Percentiles rank a stretch among this genome's conserved stretches.
Evolutionary conservation across 2,113 vertebrate species (phyloP).

Genomic region (Zosterops lateralis): DNA sequence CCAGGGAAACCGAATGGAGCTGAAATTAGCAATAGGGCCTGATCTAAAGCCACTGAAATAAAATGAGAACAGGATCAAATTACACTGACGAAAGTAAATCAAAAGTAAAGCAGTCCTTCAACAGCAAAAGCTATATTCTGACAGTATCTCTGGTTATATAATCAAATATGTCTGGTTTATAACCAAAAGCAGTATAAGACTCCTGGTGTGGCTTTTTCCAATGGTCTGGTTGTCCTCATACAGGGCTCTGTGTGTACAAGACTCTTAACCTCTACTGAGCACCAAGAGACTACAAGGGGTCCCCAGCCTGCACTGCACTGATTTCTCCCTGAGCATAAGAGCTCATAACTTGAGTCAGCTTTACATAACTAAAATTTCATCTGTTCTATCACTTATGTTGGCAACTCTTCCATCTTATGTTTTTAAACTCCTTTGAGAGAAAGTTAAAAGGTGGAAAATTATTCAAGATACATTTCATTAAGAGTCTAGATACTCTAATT

Average conservation of each 20-base stretch:
- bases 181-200: not conserved
- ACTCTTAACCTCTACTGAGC: not conserved
- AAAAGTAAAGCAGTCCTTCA: not conserved
- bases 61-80: not conserved
- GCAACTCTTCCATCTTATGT: not conserved
- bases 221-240: not conserved
- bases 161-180: not conserved
- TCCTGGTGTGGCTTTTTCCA: not conserved
- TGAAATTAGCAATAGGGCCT: constrained; percentile 32
- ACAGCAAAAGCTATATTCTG: not conserved
- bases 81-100: not conserved
- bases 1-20: constrained; percentile 47
- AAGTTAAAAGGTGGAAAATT: not conserved
- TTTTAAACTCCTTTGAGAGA: not conserved
- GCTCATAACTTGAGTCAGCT: not conserved
- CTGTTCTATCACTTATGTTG: not conserved
- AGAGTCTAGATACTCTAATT: not conserved
- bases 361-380: not conserved
- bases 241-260: not conserved
- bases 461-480: not conserved
- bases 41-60: constrained; percentile 31
- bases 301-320: not conserved
- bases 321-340: not conserved
- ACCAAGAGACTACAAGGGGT: not conserved
- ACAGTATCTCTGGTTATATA: not conserved